Evolutionary conservation across 1,140 invertebrate genomes (phyloP), one percentile per base, ranked within the genome.

Genomic region (Dufourea novaeangliae): DNA sequence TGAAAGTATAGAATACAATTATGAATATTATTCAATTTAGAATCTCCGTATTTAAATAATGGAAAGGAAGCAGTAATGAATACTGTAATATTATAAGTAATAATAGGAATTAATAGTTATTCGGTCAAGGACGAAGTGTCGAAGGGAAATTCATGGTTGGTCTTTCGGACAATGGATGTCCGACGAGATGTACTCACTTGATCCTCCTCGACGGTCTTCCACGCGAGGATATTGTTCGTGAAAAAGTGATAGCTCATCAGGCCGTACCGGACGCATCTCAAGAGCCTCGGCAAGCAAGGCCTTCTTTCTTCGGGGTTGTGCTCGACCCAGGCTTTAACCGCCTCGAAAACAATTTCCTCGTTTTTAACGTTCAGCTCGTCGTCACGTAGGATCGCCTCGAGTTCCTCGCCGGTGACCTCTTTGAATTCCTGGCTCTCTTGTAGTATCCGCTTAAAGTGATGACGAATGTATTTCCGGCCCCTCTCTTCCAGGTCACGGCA

Each of bases 291-390:
- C 29, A 96, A 91, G 87, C 94, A 89, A 63, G 85, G 84, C 79
- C 89, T 90, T 72, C 95, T 91, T 39, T 92, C 91, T 32, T 93
- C 88, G 32, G 91, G 83, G 75, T 94, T 92, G 66, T 91, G 88
- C 76, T 94, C 93, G 8, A 95, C 88, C 95, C 95, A 96, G 27
- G 90, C 93, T 93, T 94, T 93, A 25, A 96, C 90, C 2, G 95
- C 94, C 86, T 95, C 93, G 86, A 95, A 96, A 29, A 95, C 95
- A 46, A 93, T 91, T 90, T 95, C 95, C 89, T 96, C 95, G 72
- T 93, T 94, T 78, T 93, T 93, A 1, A 95, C 95, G 88, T 97
- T 97, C 2, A 97, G 89, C 82, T 95, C 94, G 87, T 97, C 96
- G 63, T 96, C 94, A n/a, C 94, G 93, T 61, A 97, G 95, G 37